Conservation (phyloP, 2,888 invertebrate species). For the Bombylius major region DNA sequence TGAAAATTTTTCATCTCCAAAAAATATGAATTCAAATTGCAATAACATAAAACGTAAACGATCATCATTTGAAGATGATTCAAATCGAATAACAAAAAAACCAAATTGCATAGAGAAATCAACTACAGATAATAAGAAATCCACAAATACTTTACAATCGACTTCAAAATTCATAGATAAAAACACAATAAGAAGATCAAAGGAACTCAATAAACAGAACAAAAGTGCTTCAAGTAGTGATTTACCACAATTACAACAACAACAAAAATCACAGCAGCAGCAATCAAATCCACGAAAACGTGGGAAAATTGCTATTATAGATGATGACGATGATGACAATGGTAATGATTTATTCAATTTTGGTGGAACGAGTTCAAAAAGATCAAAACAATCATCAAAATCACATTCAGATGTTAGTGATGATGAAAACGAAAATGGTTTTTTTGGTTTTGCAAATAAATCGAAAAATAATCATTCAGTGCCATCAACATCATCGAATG, state of each 20-base stretch:
- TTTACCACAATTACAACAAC: no score
- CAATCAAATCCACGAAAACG: slow-evolving; percentile 18
- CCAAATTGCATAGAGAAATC: neutral
- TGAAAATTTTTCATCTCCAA: neutral
- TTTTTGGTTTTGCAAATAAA: neutral
- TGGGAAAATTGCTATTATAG: slow-evolving; percentile 21
- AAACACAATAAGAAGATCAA: no score
- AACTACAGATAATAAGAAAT: no score
- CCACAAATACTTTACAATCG: no score
- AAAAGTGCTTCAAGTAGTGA: no score
- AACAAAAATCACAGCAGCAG: neutral
- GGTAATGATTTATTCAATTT: slow-evolving; percentile 25
- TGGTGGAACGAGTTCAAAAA: slow-evolving; percentile 12
- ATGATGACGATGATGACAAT: slow-evolving; percentile 19
- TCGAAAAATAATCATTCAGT: slow-evolving; percentile 7
- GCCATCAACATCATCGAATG: neutral
- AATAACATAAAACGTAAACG: neutral
- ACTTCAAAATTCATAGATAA: no score
- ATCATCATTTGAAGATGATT: neutral
- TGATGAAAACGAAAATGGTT: neutral
- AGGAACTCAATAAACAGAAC: no score
- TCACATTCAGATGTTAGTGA: slow-evolving; percentile 1
- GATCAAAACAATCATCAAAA: neutral
- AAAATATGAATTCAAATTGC: neutral
- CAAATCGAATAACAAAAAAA: slow-evolving; percentile 1